Evolutionary conservation across 2,888 invertebrate species (phyloP).

Genomic region (Dryobota labecula): DNA sequence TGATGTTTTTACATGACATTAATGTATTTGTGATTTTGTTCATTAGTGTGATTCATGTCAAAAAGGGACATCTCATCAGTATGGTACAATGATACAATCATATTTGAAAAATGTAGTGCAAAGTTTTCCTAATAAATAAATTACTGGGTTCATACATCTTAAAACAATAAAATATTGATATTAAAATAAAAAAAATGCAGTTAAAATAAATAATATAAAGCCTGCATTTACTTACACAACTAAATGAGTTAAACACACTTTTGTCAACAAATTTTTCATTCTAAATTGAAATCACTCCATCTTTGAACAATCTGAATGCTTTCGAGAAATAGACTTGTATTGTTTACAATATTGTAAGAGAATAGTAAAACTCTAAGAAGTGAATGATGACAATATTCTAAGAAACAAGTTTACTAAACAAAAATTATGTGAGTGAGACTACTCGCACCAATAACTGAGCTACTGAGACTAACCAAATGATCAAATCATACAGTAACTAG

Average conservation of each 20-base stretch:
- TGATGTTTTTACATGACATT: neutral
- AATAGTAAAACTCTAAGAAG: constrained; percentile 1
- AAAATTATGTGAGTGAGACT: neutral
- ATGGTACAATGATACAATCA: neutral
- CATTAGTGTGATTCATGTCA: neutral
- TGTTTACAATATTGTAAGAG: constrained; percentile 5
- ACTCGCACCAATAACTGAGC: neutral
- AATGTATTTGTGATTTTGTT: too few relatives aligned
- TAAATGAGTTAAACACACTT: neutral
- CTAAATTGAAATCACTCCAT: neutral
- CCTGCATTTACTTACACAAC: constrained; percentile 23
- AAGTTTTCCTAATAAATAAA: neutral
- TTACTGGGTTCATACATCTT: neutral
- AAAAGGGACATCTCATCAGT: neutral
- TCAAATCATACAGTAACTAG: neutral
- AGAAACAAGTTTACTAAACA: constrained; percentile 24
- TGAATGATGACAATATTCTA: constrained; percentile 4
- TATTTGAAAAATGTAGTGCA: neutral
- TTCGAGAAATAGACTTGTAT: neutral
- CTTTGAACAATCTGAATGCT: neutral
- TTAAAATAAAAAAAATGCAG: neutral
- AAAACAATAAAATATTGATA: neutral
- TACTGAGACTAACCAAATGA: neutral
- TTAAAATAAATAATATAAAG: neutral
- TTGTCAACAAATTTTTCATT: neutral